Percentiles rank a stretch among this genome's conserved stretches.
Evolutionary conservation across 1,140 invertebrate species (phyloP).

Genomic region (Ceratosolen solmsi): DNA sequence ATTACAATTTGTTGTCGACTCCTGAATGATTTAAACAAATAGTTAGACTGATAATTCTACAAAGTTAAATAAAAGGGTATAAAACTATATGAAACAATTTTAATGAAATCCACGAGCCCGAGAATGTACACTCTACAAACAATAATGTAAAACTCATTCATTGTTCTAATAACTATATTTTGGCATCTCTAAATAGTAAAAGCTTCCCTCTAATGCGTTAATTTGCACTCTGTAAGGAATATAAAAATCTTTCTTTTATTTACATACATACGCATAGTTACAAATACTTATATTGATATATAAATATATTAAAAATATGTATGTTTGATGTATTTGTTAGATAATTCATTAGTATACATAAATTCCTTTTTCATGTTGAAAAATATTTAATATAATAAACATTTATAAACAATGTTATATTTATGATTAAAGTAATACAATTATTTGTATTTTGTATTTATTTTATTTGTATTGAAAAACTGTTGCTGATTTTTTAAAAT

Average conservation of each 20-base stretch:
- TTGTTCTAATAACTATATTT: background rate
- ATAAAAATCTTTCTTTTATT: background rate
- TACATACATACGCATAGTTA: too few species aligned
- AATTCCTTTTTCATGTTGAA: too few species aligned
- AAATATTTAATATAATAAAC: too few species aligned
- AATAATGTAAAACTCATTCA: background rate
- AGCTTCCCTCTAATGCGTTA: background rate
- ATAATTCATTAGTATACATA: too few species aligned
- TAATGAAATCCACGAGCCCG: background rate
- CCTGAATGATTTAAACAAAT: background rate
- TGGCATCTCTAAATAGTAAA: background rate
- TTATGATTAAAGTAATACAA: too few species aligned
- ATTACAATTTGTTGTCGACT: background rate
- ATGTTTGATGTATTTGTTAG: too few species aligned
- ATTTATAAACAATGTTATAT: too few species aligned
- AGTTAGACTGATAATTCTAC: background rate
- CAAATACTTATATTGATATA: too few species aligned
- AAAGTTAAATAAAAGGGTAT: background rate
- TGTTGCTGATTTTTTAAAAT: too few species aligned
- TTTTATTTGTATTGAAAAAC: too few species aligned
- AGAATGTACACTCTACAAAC: background rate
- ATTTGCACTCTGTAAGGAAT: slow-evolving; percentile 12
- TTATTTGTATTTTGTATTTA: too few species aligned
- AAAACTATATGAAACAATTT: background rate
- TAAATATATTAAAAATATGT: too few species aligned